Percentiles rank a stretch among this genome's conserved stretches.
These are phyloP conservation scores for Ditula angustiorana DNA, from an alignment of 2,888 invertebrate genomes.

Conservation along the genomic window DNA sequence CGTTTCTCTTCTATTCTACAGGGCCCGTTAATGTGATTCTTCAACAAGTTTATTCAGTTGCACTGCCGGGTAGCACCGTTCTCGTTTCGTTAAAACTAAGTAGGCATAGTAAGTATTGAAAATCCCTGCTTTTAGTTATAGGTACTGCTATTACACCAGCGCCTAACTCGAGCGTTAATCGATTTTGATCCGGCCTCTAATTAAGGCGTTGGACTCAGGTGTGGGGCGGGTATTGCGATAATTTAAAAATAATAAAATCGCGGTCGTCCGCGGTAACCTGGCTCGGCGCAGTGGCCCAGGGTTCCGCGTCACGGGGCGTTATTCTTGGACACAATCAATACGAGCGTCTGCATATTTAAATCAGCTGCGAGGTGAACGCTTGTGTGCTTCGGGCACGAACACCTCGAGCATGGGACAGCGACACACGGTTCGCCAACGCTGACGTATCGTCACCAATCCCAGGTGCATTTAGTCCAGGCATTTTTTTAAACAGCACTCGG, in stretches of 20 bases:
- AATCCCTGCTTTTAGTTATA: not conserved
- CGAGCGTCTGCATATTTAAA: conserved; percentile 81
- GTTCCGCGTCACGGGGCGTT: conserved; percentile 63
- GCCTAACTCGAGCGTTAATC: not conserved
- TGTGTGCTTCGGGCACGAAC: conserved; percentile 40
- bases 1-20: not conserved
- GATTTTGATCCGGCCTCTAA: not conserved
- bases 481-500: too few species aligned
- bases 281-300: conserved; percentile 52
- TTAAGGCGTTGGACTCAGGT: conserved; percentile 6
- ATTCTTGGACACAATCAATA: conserved; percentile 84
- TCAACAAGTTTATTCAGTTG: not conserved
- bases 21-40: not conserved
- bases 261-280: conserved; percentile 45
- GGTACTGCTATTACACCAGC: not conserved
- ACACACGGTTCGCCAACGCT: not conserved
- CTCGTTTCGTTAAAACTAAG: not conserved
- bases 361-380: conserved; percentile 67
- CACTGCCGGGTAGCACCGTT: not conserved
- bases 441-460: not conserved
- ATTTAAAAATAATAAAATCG: conserved; percentile 47
- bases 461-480: not conserved
- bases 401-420: not conserved
- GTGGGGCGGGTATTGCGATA: conserved; percentile 6
- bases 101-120: not conserved